Percentiles rank a stretch among this genome's conserved stretches.
phyloP scores from a whole-genome alignment of 2,888 invertebrate species.

The Drosophila anomelani region DNA sequence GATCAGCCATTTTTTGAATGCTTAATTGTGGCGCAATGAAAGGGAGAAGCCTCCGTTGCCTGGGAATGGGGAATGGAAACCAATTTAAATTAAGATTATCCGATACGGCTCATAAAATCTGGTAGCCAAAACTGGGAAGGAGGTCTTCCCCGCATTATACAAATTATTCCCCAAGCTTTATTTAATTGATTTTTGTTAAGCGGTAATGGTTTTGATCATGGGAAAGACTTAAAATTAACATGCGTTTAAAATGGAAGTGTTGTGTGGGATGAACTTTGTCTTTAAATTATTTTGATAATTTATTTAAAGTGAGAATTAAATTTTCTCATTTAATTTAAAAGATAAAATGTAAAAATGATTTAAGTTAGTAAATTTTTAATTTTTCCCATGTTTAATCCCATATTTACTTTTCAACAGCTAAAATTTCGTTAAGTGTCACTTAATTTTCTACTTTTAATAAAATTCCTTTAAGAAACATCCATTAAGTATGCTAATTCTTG shows the following conservation, averaged over 20 bases:
- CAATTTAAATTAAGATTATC: conserved; percentile 46
- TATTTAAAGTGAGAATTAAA: background rate
- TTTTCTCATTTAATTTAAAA: background rate
- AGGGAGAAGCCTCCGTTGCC: background rate
- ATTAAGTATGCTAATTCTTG: conserved; percentile 19
- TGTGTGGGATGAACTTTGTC: background rate
- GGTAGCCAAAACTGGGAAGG: conserved; percentile 15
- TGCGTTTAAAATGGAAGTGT: conserved; percentile 1
- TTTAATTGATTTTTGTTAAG: conserved; percentile 22
- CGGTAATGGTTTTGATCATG: background rate
- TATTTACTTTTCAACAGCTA: too few species aligned
- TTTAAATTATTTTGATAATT: background rate
- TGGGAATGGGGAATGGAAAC: conserved; percentile 22
- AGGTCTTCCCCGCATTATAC: conserved; percentile 8
- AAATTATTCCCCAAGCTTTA: conserved; percentile 16
- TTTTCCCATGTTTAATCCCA: too few species aligned
- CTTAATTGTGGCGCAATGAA: conserved; percentile 32
- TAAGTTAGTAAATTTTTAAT: background rate
- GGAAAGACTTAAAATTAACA: background rate
- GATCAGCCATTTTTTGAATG: conserved; percentile 46
- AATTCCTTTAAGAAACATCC: conserved; percentile 2
- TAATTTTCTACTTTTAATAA: background rate
- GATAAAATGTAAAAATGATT: background rate
- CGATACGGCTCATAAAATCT: conserved; percentile 41
- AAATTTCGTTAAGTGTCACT: too few species aligned